Evolutionary conservation across 2,888 invertebrate genomes (phyloP).

Genomic region (Euclidia mi): DNA sequence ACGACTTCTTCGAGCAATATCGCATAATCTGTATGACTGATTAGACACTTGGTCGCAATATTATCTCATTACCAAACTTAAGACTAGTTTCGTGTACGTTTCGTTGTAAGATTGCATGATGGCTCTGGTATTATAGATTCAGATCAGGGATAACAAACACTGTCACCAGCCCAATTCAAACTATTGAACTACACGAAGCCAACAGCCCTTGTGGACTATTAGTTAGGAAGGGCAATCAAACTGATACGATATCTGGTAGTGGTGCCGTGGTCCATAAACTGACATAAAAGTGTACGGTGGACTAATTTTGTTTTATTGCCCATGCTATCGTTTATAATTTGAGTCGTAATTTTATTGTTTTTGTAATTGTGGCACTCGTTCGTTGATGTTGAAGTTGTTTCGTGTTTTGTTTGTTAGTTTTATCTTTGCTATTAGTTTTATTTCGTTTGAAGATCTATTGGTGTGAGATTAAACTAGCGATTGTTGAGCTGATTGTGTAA

Average conservation of each 20-base stretch:
- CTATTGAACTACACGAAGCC: slow-evolving; percentile 16
- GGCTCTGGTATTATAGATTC: background rate
- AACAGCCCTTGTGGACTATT: slow-evolving; percentile 40
- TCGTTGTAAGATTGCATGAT: too few species aligned
- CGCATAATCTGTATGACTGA: too few species aligned
- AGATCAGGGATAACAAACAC: slow-evolving; percentile 1
- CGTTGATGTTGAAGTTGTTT: slow-evolving; percentile 1
- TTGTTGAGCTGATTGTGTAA: too few species aligned
- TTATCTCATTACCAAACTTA: too few species aligned
- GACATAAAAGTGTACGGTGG: slow-evolving; percentile 34
- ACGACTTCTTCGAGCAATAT: too few species aligned
- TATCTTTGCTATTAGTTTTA: background rate
- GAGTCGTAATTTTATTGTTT: slow-evolving; percentile 32
- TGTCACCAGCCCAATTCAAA: slow-evolving; percentile 8
- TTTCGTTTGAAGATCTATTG: too few species aligned
- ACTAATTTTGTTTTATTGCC: slow-evolving; percentile 41
- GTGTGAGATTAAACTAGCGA: too few species aligned
- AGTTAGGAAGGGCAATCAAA: slow-evolving; percentile 50
- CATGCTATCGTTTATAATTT: slow-evolving; percentile 41
- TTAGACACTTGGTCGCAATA: too few species aligned
- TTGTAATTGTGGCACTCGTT: slow-evolving; percentile 12
- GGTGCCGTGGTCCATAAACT: slow-evolving; percentile 25
- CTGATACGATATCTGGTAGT: slow-evolving; percentile 48
- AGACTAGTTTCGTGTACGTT: too few species aligned
- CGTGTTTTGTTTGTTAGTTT: background rate